Percentiles rank a stretch among this genome's conserved stretches.
phyloP scores from a whole-genome alignment of 2,888 invertebrate species.

The Iselma pallidipennis region DNA sequence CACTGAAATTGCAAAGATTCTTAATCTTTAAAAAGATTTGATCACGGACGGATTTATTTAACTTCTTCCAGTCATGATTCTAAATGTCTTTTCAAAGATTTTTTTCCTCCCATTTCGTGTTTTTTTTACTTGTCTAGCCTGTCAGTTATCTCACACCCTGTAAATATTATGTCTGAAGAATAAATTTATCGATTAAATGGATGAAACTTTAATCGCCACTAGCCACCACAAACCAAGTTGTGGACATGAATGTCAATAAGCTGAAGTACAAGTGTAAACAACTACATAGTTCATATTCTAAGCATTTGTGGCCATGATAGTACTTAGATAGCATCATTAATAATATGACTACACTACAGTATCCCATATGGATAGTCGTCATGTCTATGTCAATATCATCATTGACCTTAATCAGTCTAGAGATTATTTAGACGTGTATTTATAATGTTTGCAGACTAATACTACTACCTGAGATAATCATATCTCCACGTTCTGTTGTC shows the following conservation, averaged over 20 bases:
- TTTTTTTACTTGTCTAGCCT: too few species aligned
- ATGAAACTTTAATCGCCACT: neutral
- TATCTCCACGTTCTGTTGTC: constrained; percentile 88
- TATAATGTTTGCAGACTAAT: constrained; percentile 25
- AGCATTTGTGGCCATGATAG: constrained; percentile 4
- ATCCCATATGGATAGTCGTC: neutral
- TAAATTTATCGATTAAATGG: neutral
- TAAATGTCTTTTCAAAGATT: too few species aligned
- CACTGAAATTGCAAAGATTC: neutral
- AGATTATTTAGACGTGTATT: too few species aligned
- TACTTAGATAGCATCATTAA: constrained; percentile 11
- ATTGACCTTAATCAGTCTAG: too few species aligned
- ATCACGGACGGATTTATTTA: too few species aligned
- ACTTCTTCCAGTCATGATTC: too few species aligned
- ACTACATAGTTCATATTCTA: constrained; percentile 4
- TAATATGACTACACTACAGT: neutral
- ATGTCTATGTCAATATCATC: neutral
- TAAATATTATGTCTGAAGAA: neutral
- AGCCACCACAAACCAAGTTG: neutral
- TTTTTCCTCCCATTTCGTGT: too few species aligned
- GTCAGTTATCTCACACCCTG: neutral
- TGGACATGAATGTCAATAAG: constrained; percentile 1
- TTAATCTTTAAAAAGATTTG: neutral
- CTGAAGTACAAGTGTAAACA: constrained; percentile 8
- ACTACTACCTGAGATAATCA: constrained; percentile 85